A percentile compares a stretch with the other conserved stretches of the same genome.
These are phyloP conservation scores for Muricea muricata DNA, from an alignment of 92 coral and sea anemone genomes.

Conservation along the genomic window DNA sequence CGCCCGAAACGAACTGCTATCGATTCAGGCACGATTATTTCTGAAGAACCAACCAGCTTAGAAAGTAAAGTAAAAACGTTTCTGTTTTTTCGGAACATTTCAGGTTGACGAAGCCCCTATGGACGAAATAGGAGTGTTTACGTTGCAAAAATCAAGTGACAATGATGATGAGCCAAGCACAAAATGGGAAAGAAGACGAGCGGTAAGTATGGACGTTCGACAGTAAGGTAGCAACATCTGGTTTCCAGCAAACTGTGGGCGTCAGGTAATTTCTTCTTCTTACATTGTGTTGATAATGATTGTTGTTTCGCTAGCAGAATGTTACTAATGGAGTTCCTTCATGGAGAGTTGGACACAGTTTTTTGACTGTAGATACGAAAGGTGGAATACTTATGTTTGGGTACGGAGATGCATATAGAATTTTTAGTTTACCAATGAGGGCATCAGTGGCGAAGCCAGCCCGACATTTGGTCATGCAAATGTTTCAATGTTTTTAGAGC, in stretches of 20 bases:
- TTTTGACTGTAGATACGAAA: constrained; percentile 74
- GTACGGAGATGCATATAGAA: constrained; percentile 24
- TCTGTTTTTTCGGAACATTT: background rate
- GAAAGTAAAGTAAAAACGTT: too few species aligned
- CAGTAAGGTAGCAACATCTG: too few species aligned
- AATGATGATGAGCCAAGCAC: constrained; percentile 66
- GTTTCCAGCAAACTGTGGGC: too few species aligned
- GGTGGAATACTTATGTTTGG: constrained; percentile 87
- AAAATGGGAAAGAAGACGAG: constrained; percentile 79
- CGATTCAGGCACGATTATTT: too few species aligned
- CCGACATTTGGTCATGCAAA: too few species aligned
- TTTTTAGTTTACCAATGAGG: background rate
- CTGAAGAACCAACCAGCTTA: too few species aligned
- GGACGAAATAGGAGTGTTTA: constrained; percentile 76
- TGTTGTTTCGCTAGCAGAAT: background rate
- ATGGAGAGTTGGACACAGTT: constrained; percentile 40
- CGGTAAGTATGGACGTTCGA: constrained; percentile 66
- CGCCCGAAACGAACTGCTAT: too few species aligned
- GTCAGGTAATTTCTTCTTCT: too few species aligned
- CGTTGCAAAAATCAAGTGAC: background rate
- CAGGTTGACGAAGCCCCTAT: constrained; percentile 73
- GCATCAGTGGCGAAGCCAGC: too few species aligned
- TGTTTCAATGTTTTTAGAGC: too few species aligned
- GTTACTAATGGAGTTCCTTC: background rate
- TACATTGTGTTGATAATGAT: too few species aligned